These are phyloP conservation scores for Eudorcas thomsonii DNA, from an alignment of 2,113 vertebrate genomes.

Conservation along the genomic window DNA sequence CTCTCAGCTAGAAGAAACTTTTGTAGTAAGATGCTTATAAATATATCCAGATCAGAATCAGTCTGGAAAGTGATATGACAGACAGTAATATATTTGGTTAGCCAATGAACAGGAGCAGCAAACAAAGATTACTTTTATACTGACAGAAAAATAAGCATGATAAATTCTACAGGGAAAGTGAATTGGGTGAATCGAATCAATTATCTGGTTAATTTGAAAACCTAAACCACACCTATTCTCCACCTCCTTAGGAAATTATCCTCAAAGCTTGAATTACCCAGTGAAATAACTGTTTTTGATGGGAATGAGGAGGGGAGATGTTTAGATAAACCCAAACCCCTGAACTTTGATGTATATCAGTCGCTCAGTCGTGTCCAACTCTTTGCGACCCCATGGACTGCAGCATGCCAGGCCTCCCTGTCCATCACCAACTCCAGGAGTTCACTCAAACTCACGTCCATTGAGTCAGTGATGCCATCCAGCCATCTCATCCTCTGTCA, in stretches of 20 bases:
- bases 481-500: no score
- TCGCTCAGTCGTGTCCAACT: no score
- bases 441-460: no score
- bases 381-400: accelerated
- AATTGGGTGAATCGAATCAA: not conserved
- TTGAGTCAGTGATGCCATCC: no score
- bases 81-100: not conserved
- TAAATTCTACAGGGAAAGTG: not conserved
- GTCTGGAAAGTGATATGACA: not conserved
- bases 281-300: not conserved
- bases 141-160: not conserved
- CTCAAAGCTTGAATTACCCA: not conserved
- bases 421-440: no score
- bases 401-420: no score
- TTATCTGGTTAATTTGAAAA: not conserved
- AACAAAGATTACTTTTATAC: not conserved
- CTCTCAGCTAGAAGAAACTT: conserved; percentile 33
- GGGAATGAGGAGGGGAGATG: not conserved
- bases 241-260: not conserved
- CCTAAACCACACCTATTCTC: not conserved
- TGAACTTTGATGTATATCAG: not conserved
- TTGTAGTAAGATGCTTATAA: not conserved
- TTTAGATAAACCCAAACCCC: not conserved
- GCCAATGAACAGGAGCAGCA: not conserved
- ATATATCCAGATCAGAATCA: not conserved